phyloP scores from a whole-genome alignment of 1,140 invertebrate species.

The Aethina tumida region DNA sequence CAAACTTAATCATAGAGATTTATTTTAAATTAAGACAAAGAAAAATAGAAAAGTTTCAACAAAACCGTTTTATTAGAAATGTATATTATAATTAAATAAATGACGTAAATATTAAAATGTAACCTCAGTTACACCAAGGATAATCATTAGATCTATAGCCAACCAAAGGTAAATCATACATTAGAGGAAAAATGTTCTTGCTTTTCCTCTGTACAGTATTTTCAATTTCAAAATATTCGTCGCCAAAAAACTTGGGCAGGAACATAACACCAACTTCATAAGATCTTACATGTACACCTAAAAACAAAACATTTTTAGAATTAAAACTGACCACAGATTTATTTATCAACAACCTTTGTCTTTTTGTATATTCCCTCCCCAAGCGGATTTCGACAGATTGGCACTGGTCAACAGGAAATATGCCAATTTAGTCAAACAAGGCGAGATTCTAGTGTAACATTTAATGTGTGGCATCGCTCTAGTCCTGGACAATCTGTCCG shows the following conservation, averaged over 20 bases:
- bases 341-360: too few species aligned
- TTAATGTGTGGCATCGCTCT: slow-evolving; percentile 91
- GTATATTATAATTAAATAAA: too few species aligned
- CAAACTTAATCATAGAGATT: too few species aligned
- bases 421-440: slow-evolving; percentile 49
- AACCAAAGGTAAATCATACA: slow-evolving; percentile 68
- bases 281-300: slow-evolving; percentile 68
- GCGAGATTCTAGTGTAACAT: slow-evolving; percentile 70
- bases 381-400: slow-evolving; percentile 92
- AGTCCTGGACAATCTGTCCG: slow-evolving; percentile 52
- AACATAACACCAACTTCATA: slow-evolving; percentile 91
- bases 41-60: too few species aligned
- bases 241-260: slow-evolving; percentile 72
- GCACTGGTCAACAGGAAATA: slow-evolving; percentile 87
- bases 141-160: slow-evolving; percentile 52
- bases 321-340: too few species aligned
- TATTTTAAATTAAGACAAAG: too few species aligned
- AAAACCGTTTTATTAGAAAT: too few species aligned
- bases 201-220: slow-evolving; percentile 34
- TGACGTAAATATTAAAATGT: too few species aligned
- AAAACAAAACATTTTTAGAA: too few species aligned
- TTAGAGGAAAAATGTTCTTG: slow-evolving; percentile 52
- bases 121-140: slow-evolving; percentile 42
- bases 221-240: slow-evolving; percentile 37
- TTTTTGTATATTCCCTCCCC: slow-evolving; percentile 69